Conservation (phyloP, 2,888 invertebrate genomes). For the Trissolcus japonicus region DNA sequence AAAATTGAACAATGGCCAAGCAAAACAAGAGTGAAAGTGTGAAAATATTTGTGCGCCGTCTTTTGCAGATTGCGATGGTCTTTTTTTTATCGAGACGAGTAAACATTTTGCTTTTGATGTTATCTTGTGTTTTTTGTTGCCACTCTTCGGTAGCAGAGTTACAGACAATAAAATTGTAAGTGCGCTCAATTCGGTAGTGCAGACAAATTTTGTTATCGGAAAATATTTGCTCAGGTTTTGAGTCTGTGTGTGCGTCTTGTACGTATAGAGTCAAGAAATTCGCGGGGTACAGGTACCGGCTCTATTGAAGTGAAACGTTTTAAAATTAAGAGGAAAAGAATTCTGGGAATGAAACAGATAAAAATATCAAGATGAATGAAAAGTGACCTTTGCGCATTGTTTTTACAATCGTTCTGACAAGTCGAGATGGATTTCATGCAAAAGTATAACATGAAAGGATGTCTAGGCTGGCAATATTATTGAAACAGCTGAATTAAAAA, state of each 20-base stretch:
- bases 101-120: too few relatives aligned
- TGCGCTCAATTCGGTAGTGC: too few relatives aligned
- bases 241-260: constrained; percentile 13
- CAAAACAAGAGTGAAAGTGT: too few relatives aligned
- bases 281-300: constrained; percentile 18
- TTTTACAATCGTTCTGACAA: constrained; percentile 46
- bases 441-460: constrained; percentile 37
- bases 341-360: constrained; percentile 20
- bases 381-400: constrained; percentile 46
- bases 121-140: too few relatives aligned
- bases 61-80: too few relatives aligned
- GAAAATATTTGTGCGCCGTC: too few relatives aligned
- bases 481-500: constrained; percentile 34
- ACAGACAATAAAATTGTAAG: too few relatives aligned
- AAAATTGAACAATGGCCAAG: too few relatives aligned
- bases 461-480: constrained; percentile 33
- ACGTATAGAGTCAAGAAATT: constrained; percentile 3
- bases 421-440: constrained; percentile 31
- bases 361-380: constrained; percentile 36
- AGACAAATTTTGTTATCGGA: constrained; percentile 11
- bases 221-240: constrained; percentile 10
- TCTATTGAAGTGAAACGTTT: constrained; percentile 18
- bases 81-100: too few relatives aligned
- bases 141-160: too few relatives aligned
- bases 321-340: constrained; percentile 13